phyloP scores from a whole-genome alignment of 2,797 vertebrate genomes.

The Alectoris magna region DNA sequence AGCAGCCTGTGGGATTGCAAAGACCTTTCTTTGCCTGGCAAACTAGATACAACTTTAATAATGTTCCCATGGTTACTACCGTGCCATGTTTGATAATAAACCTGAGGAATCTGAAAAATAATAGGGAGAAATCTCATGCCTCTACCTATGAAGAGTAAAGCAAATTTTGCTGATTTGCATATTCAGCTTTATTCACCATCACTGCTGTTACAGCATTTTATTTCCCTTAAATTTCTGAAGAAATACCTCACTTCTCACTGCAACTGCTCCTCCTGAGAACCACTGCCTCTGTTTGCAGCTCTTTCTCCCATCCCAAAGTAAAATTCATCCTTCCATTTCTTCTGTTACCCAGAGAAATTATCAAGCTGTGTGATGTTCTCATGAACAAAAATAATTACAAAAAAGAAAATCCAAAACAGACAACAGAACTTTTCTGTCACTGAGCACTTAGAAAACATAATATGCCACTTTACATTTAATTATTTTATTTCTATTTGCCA shows the following conservation, averaged over 20 bases:
- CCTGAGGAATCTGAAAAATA: not conserved
- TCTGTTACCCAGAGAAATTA: not conserved
- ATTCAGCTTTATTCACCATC: not conserved
- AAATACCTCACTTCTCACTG: not conserved
- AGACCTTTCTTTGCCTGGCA: not conserved
- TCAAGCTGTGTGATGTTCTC: not conserved
- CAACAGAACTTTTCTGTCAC: not conserved
- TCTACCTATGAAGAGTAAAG: not conserved
- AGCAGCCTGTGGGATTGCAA: slow-evolving; percentile 1
- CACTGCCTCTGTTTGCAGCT: not conserved
- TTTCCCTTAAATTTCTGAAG: not conserved
- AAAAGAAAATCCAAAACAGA: not conserved
- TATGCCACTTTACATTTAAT: not conserved
- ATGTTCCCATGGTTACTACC: slow-evolving; percentile 31
- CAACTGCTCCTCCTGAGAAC: not conserved
- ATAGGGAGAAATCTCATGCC: not conserved
- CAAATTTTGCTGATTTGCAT: slow-evolving; percentile 9
- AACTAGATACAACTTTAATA: slow-evolving; percentile 40
- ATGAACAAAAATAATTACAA: not conserved
- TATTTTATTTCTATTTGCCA: not conserved
- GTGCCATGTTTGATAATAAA: slow-evolving; percentile 47
- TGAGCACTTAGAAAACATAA: not conserved
- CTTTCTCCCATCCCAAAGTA: not conserved
- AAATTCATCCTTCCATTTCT: not conserved
- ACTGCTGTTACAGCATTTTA: not conserved